Evolutionary conservation across 1,140 invertebrate species (phyloP), one percentile per base, ranked within the genome.

Genomic region (Pseudomyrmex gracilis): DNA sequence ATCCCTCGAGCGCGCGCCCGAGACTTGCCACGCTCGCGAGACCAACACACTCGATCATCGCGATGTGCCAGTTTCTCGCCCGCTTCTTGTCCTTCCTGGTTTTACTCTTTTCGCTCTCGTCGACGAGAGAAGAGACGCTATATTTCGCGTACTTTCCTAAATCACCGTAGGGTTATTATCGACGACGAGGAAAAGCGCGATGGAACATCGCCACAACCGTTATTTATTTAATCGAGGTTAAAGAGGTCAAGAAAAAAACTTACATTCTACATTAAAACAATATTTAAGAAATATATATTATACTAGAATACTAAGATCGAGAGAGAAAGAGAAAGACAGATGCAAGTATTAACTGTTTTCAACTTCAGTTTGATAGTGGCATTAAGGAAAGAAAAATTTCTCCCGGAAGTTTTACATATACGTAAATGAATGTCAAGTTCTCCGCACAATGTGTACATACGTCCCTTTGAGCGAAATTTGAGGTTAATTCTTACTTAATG

Each of bases 401-500:
- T 47, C 8, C 22, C 45, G 4, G n/a, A 24, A 34, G 24, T 64
- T 34, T 51, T 20, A 53, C 43, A 53, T 51, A 53, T 51, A 68
- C 10, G 17, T 47, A 68, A 78, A 55, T 67, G 9, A 78, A 17
- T 22, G 20, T 13, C 74, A 68, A 57, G 64, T 57, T 47, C 43
- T 68, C 57, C 20, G 34, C 34, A 15, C 8, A 20, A 20, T 78
- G n/a, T 43, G 57, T 47, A 47, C 63, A 12, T 49, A 45, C 43
- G 76, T 78, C 64, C 64, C 76, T 78, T 57, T 45, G 53, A 78
- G 76, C 76, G 43, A 58, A 47, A 78, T 34, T 34, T 34, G 7
- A 47, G 76, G 76, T 73, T 82, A 86, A 86, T 87, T 83, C 70
- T 9, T 55, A 43, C 70, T 9, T 55, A 43, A 43, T 64, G 64